phyloP scores from a whole-genome alignment of 2,797 vertebrate species.

The Scyliorhinus canicula region DNA sequence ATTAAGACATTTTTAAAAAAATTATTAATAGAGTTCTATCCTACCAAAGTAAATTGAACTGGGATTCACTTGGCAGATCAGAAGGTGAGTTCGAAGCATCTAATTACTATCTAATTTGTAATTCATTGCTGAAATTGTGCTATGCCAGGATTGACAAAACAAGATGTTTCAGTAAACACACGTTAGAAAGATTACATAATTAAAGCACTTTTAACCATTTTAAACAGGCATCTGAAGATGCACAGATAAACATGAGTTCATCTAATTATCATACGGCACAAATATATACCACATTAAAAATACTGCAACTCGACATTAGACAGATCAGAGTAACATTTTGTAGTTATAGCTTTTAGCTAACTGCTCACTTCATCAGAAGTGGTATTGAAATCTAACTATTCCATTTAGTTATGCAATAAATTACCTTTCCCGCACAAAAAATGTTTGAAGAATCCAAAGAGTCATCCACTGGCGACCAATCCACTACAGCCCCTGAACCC shows the following conservation, averaged over 20 bases:
- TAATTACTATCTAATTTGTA: neutral
- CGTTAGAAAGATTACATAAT: neutral
- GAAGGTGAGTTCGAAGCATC: neutral
- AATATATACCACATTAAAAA: neutral
- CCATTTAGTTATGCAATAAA: slow-evolving; percentile 23
- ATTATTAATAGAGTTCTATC: neutral
- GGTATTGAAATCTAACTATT: neutral
- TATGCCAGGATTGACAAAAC: neutral
- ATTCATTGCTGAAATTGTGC: neutral
- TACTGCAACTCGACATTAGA: neutral
- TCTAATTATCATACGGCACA: neutral
- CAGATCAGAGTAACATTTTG: too few relatives aligned
- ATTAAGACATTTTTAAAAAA: neutral
- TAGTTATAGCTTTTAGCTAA: neutral
- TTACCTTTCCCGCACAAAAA: slow-evolving; percentile 88
- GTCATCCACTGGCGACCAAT: slow-evolving; percentile 84
- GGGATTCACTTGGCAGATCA: neutral
- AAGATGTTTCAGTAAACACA: neutral
- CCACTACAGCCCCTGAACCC: slow-evolving; percentile 82
- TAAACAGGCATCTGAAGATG: neutral
- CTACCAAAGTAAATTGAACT: neutral
- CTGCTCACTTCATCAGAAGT: neutral
- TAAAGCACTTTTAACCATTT: neutral
- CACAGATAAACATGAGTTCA: neutral
- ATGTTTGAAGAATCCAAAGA: slow-evolving; percentile 83